Conservation (phyloP, 2,888 invertebrate species). For the Cephus pygmeus region DNA sequence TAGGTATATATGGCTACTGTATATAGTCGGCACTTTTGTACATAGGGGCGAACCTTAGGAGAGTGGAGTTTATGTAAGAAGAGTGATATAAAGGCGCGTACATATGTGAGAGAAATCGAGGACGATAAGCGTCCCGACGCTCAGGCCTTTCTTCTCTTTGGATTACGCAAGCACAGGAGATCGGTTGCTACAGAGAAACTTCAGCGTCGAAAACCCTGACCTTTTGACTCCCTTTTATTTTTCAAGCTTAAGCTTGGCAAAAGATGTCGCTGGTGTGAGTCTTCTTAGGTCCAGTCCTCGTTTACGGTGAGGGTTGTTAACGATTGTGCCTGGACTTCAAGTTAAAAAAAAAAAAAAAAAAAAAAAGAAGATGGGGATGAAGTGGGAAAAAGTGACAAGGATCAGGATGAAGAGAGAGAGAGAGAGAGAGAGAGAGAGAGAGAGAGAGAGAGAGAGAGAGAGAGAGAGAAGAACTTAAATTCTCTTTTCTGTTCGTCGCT, state of each 20-base stretch:
- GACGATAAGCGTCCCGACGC: too few species aligned
- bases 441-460: background rate
- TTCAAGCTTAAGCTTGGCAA: background rate
- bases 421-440: background rate
- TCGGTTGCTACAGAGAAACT: too few species aligned
- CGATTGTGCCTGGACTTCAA: conserved; percentile 18
- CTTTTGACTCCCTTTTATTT: too few species aligned
- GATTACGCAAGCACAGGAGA: too few species aligned
- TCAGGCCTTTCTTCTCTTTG: too few species aligned
- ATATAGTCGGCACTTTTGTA: too few species aligned
- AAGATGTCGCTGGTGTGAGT: background rate
- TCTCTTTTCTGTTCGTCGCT: background rate
- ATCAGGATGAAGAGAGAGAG: background rate
- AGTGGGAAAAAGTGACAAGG: conserved; percentile 4
- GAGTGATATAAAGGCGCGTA: too few species aligned
- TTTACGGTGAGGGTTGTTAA: conserved; percentile 17
- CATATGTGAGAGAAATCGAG: too few species aligned
- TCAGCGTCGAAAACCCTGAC: too few species aligned
- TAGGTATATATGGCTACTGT: too few species aligned
- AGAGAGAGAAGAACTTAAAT: background rate
- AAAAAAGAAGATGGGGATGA: conserved; percentile 1
- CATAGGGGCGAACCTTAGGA: too few species aligned
- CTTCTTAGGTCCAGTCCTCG: conserved; percentile 6
- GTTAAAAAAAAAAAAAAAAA: conserved; percentile 17
- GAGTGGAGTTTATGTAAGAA: too few species aligned